phyloP scores from a whole-genome alignment of 2,888 invertebrate species.

The Eucera pruinosa region DNA sequence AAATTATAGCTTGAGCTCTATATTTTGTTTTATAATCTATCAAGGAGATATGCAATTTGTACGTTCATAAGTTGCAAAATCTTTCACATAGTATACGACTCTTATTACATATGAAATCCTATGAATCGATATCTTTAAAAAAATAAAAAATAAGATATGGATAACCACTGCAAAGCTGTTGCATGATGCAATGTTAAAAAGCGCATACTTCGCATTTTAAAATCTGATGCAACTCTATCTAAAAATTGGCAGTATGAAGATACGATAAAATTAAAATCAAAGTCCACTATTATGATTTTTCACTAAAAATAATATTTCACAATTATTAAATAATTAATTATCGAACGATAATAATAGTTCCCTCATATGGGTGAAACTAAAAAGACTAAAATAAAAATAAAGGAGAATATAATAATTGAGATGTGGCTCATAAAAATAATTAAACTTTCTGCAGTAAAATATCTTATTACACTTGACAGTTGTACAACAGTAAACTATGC shows the following conservation, averaged over 20 bases:
- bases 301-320: conserved; percentile 1
- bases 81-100: neutral
- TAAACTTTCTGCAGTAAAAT: too few relatives aligned
- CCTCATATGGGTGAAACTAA: too few relatives aligned
- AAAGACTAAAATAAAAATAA: too few relatives aligned
- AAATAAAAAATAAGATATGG: neutral
- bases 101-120: neutral
- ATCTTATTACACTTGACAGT: too few relatives aligned
- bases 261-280: too few relatives aligned
- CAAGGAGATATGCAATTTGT: neutral
- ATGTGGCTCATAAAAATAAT: too few relatives aligned
- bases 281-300: neutral
- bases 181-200: neutral
- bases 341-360: conserved; percentile 11
- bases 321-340: neutral
- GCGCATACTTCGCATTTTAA: neutral
- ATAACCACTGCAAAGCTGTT: too few relatives aligned
- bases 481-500: too few relatives aligned
- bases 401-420: too few relatives aligned
- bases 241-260: neutral
- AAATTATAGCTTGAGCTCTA: conserved; percentile 18
- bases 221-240: neutral
- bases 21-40: neutral
- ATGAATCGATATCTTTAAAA: neutral
- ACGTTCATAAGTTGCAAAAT: neutral